Base-by-base conservation (phyloP, 2,797 vertebrate genomes). In the Acropternis orthonyx region DNA sequence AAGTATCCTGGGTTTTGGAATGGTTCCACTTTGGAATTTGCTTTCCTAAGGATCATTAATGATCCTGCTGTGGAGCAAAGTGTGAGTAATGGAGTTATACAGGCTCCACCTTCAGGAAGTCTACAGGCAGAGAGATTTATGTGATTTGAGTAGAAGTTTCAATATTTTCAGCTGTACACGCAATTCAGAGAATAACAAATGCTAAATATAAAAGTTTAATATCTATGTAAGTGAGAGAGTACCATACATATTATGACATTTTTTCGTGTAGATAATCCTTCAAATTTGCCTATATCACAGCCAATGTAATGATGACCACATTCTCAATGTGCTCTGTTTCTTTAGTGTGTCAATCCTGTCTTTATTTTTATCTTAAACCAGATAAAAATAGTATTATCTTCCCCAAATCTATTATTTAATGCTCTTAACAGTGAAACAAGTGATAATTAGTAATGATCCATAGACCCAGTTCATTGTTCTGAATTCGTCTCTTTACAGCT, bases 21-120 rank as follows among this genome's bases (percentile, higher is more conserved):
- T 4, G 7, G 10, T 83, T 95, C 54, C 78, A 93, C n/a, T 19
- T 26, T 43, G 66, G 30, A 86, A 84, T 41, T 22, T 2, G 1
- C 9, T 86, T 59, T 92, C 65, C 46, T 86, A 69, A 61, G 79
- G 34, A 81, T 51, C 37, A 36, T 48, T 90, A 92, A 84, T 46
- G 36, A 92, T 48, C 73, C 34, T 58, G 77, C 59, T 52, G 39
- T 44, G 80, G 69, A 76, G 51, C 55, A 88, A 58, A 58, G 43
- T 24, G 41, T 66, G 62, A 68, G 39, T 22, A 37, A 72, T 22
- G 24, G 44, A 89, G 61, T 75, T 28, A 62, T 48, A 19, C 19
- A 36, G 49, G 7, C n/a, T 86, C 52, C 44, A 37, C 41, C 61
- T 86, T 72, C 65, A 52, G 65, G 69, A 59, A 22, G 12, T 12